Percentiles rank a stretch among this genome's conserved stretches.
Conservation (phyloP, 2,888 invertebrate genomes). For the Schizotus pectinicornis region DNA sequence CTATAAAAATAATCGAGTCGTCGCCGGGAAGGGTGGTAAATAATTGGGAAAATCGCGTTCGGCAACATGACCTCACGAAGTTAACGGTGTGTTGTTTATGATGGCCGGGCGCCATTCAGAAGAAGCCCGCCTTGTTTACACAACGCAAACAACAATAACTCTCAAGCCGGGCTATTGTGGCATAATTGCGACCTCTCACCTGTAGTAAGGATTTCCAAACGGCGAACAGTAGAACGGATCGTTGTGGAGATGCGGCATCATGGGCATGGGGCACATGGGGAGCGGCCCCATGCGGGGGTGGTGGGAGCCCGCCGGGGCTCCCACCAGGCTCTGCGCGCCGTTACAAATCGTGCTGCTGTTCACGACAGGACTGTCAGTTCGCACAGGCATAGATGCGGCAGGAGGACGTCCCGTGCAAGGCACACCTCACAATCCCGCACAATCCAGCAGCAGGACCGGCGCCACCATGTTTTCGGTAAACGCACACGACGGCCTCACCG, state of each 20-base stretch:
- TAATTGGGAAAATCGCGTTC: no score
- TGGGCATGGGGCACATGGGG: slow-evolving; percentile 50
- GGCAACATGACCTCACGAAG: no score
- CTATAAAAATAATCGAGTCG: no score
- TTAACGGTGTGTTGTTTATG: no score
- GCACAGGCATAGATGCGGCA: slow-evolving; percentile 38
- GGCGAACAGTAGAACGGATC: slow-evolving; percentile 67
- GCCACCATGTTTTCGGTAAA: slow-evolving; percentile 14
- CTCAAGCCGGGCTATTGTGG: background rate
- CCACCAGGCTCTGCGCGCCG: slow-evolving; percentile 53
- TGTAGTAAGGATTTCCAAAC: slow-evolving; percentile 65
- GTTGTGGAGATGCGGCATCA: slow-evolving; percentile 57
- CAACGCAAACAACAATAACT: no score
- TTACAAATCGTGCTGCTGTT: slow-evolving; percentile 54
- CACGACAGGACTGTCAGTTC: slow-evolving; percentile 38
- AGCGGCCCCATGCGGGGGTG: slow-evolving; percentile 55
- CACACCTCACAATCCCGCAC: slow-evolving; percentile 1
- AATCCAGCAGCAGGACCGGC: slow-evolving; percentile 2
- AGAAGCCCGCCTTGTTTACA: no score
- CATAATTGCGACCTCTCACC: slow-evolving; percentile 53
- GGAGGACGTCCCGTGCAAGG: background rate
- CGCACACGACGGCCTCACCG: slow-evolving; percentile 15
- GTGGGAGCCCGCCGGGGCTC: slow-evolving; percentile 48
- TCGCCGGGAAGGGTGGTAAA: no score
- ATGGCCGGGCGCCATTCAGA: no score